A percentile compares a stretch with the other conserved stretches of the same genome.
These are phyloP conservation scores for Thymelicus acteon DNA, from an alignment of 2,888 invertebrate species.

Conservation along the genomic window DNA sequence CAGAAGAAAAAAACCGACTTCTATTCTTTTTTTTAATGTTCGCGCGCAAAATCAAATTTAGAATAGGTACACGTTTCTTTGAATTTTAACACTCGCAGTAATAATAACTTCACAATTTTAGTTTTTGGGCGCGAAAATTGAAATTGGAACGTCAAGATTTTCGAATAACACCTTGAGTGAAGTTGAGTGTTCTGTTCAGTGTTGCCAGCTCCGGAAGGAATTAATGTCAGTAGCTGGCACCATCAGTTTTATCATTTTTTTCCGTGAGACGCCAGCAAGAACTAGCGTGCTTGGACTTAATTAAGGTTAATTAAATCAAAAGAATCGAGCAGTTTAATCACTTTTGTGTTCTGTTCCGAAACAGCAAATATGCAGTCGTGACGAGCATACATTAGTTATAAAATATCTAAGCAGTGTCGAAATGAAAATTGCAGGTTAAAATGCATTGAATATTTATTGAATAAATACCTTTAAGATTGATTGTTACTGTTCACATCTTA, in stretches of 20 bases:
- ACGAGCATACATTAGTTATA: conserved; percentile 16
- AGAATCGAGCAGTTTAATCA: conserved; percentile 51
- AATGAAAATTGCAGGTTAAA: conserved; percentile 16
- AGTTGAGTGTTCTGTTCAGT: not conserved
- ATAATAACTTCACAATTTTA: not conserved
- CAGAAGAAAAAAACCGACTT: conserved; percentile 18
- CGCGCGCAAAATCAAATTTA: not conserved
- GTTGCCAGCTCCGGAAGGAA: conserved; percentile 45
- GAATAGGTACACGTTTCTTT: not conserved
- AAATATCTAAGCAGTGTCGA: conserved; percentile 20
- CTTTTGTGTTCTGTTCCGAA: conserved; percentile 54
- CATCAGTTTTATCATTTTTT: conserved; percentile 59
- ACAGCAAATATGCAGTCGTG: conserved; percentile 38
- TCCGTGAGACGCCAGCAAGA: conserved; percentile 64
- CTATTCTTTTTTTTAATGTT: not conserved
- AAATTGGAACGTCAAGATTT: conserved; percentile 27
- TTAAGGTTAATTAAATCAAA: conserved; percentile 76
- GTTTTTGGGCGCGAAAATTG: conserved; percentile 4
- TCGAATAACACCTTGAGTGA: conserved; percentile 16
- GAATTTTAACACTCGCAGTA: not conserved
- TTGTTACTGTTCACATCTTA: too few species aligned
- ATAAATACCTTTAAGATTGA: not conserved
- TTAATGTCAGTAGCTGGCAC: conserved; percentile 47
- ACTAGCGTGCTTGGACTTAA: conserved; percentile 63
- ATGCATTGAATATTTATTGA: not conserved